Conservation (phyloP, 2,113 vertebrate species). For the Halcyon malimbica region DNA sequence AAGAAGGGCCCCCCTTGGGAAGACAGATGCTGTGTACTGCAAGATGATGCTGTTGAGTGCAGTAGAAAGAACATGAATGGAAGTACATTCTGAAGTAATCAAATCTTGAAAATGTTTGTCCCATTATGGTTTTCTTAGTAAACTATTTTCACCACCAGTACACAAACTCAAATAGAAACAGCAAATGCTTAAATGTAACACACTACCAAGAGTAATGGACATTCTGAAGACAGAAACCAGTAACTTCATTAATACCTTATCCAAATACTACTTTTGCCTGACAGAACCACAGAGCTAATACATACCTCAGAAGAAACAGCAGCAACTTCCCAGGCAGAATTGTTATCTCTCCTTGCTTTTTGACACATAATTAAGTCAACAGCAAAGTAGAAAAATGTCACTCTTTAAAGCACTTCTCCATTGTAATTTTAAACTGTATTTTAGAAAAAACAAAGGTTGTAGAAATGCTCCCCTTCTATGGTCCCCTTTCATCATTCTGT, state of each 20-base stretch:
- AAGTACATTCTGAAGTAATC: not conserved
- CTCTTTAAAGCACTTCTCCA: not conserved
- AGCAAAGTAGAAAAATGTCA: not conserved
- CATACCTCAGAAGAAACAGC: not conserved
- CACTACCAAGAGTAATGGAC: not conserved
- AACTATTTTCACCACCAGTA: not conserved
- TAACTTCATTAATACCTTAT: not conserved
- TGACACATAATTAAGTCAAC: not conserved
- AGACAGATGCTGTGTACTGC: not conserved
- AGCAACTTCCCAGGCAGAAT: not conserved
- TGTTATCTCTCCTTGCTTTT: not conserved
- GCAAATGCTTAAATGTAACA: not conserved
- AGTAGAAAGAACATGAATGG: not conserved
- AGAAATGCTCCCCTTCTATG: not conserved
- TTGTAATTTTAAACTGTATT: constrained; percentile 10
- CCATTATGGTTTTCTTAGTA: not conserved
- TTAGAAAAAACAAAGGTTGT: not conserved
- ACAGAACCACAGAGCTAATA: not conserved
- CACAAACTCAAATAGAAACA: not conserved
- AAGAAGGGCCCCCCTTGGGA: not conserved
- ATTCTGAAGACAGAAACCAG: not conserved
- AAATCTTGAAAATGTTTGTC: not conserved
- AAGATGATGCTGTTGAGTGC: not conserved
- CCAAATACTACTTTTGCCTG: not conserved
- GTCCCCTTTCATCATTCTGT: not conserved